Evolutionary conservation across 2,888 invertebrate species (phyloP), one percentile per base, ranked within the genome.

Genomic region (Morpho helenor): DNA sequence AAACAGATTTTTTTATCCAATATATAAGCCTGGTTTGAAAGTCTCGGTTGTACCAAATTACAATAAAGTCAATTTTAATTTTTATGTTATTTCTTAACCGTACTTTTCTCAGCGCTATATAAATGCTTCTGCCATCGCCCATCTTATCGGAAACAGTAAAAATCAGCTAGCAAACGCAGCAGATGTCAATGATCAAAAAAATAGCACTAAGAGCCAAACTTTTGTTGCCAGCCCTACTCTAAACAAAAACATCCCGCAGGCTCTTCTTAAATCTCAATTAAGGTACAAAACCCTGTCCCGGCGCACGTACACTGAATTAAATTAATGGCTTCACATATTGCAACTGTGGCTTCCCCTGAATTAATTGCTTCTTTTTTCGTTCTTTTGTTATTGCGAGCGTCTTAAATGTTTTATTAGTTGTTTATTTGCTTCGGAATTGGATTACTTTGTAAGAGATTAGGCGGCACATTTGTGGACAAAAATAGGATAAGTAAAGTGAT

Each of bases 241-340:
- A 70, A 72, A 75, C 75, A 77, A 84, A 85, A 84, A 80, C 82
- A 77, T 75, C 75, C 78, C 76, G 68, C 71, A 67, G 76, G 78
- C 76, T 74, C 76, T 88, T 88, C 89, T 90, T 90, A 89, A 89
- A 89, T 90, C 89, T 85, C 89, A 88, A 90, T 90, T 90, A 89
- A 80, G 87, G 87, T 85, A 64, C 84, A 83, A 87, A 87, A 87
- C 87, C 88, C 80, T 84, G 87, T 87, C 89, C 83, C 76, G 81
- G 78, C 78, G 73, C 76, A 87, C 87, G 87, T 86, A 84, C 80
- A 80, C 83, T 84, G 87, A 87, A 89, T 88, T 88, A 87, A 90
- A 90, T 90, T 89, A 90, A 90, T 90, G 90, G 85, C 77, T 76
- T 71, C 89, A 90, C 87, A 90, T 89, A 90, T 90, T 89, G 89